Evolutionary conservation across 2,888 invertebrate species (phyloP).

Genomic region (Lamproptera curius): DNA sequence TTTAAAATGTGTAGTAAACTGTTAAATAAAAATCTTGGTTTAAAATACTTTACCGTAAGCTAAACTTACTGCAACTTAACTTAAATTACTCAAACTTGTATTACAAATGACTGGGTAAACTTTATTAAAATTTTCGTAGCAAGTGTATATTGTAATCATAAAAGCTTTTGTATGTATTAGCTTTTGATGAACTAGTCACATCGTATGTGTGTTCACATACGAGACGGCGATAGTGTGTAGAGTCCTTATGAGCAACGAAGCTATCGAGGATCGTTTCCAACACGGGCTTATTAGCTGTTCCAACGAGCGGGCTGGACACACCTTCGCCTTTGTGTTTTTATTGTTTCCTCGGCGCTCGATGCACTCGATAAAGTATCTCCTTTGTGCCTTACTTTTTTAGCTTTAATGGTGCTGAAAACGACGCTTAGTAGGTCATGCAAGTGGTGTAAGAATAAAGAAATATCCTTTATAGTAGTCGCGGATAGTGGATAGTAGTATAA

Average conservation of each 20-base stretch:
- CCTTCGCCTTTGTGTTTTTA: slow-evolving; percentile 23
- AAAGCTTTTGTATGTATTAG: neutral
- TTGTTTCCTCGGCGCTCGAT: slow-evolving; percentile 19
- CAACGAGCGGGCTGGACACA: slow-evolving; percentile 31
- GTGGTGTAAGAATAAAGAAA: neutral
- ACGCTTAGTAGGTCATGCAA: slow-evolving; percentile 1
- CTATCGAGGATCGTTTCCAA: slow-evolving; percentile 26
- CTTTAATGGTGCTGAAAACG: neutral
- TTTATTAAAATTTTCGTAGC: too few species aligned
- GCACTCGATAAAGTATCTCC: slow-evolving; percentile 13
- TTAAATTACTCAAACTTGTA: neutral
- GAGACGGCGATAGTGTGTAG: neutral
- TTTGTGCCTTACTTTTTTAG: slow-evolving; percentile 5
- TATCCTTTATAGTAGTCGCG: too few species aligned
- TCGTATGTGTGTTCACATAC: neutral
- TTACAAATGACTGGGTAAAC: neutral
- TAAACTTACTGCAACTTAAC: too few species aligned
- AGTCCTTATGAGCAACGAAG: neutral
- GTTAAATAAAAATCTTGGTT: too few species aligned
- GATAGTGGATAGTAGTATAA: too few species aligned
- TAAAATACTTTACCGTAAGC: too few species aligned
- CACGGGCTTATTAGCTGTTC: slow-evolving; percentile 33
- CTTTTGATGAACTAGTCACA: neutral
- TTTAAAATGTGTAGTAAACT: too few species aligned
- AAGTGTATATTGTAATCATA: too few species aligned